phyloP scores from a whole-genome alignment of 2,113 vertebrate species.

The Carlito syrichta region DNA sequence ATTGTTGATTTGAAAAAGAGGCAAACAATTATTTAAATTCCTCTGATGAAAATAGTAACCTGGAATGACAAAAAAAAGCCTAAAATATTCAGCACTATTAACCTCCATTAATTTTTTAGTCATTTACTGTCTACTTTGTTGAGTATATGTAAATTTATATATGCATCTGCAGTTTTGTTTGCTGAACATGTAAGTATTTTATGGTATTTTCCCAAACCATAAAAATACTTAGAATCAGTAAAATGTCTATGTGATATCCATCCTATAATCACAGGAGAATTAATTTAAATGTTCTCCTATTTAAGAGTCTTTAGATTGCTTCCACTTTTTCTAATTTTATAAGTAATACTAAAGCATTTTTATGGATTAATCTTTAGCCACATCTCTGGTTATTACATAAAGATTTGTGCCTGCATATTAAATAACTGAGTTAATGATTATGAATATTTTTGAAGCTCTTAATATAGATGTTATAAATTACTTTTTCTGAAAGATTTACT shows the following conservation, averaged over 20 bases:
- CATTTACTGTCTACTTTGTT: neutral
- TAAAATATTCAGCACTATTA: neutral
- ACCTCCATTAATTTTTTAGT: neutral
- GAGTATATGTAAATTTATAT: neutral
- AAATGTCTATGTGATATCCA: slow-evolving; percentile 17
- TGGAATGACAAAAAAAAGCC: neutral
- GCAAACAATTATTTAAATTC: slow-evolving; percentile 13
- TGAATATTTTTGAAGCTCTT: neutral
- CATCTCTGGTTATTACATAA: slow-evolving; percentile 25
- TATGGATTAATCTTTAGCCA: neutral
- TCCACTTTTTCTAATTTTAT: neutral
- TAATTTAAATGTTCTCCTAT: neutral
- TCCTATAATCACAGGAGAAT: neutral
- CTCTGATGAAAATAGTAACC: neutral
- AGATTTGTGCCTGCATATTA: neutral
- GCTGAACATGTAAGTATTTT: neutral
- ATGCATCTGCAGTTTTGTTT: slow-evolving; percentile 25
- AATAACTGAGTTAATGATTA: neutral
- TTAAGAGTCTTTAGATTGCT: neutral
- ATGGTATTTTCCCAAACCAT: neutral
- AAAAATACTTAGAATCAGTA: slow-evolving; percentile 3
- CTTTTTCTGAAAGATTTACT: neutral
- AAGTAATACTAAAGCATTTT: slow-evolving; percentile 29
- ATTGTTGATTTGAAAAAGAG: slow-evolving; percentile 38
- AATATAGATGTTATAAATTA: neutral